Evolutionary conservation across 2,113 vertebrate genomes (phyloP).

Genomic region (Calidris pugnax): DNA sequence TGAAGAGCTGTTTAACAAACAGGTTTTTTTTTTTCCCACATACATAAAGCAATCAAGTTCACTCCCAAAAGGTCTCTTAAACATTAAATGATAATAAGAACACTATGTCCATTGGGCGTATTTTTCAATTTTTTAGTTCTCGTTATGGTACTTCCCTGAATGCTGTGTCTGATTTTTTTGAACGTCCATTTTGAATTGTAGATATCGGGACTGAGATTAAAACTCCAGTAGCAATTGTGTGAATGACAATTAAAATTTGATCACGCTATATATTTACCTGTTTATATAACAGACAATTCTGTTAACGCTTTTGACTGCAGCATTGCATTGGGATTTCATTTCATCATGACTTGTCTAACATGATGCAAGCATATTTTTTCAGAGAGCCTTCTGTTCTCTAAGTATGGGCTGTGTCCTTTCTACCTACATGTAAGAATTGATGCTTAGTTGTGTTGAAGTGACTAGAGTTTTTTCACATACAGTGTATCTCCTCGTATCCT

Average conservation of each 20-base stretch:
- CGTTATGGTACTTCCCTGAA: neutral
- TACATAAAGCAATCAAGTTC: neutral
- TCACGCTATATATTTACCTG: neutral
- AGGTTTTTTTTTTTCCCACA: fast-evolving
- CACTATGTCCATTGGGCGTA: neutral
- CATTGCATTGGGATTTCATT: neutral
- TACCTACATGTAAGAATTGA: neutral
- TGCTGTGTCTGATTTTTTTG: neutral
- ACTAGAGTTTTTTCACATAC: neutral
- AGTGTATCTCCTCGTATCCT: neutral
- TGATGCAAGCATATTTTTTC: neutral
- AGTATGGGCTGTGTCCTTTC: neutral
- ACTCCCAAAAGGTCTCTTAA: neutral
- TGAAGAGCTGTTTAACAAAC: neutral
- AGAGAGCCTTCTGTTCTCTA: neutral
- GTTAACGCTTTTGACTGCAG: neutral
- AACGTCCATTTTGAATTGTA: neutral
- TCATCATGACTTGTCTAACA: neutral
- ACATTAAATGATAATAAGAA: neutral
- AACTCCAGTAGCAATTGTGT: neutral
- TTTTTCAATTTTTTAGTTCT: neutral
- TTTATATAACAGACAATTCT: neutral
- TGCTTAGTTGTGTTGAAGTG: neutral
- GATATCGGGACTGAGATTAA: neutral
- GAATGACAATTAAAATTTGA: neutral